Base-by-base conservation (phyloP, 2,113 vertebrate species). In the Cariama cristata region DNA sequence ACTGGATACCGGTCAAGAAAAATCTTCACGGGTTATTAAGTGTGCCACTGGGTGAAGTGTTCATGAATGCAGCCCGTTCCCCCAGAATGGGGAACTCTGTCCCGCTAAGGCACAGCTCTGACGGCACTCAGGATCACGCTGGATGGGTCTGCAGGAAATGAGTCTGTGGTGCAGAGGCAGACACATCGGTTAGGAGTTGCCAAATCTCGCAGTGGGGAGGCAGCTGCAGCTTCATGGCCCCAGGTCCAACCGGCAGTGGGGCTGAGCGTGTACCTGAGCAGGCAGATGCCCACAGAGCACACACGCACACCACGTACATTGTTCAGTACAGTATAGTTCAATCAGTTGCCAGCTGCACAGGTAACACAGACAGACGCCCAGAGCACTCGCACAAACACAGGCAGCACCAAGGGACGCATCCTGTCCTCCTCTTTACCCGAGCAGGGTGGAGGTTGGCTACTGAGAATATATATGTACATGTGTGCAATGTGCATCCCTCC, bases 271-370 rank as follows among this genome's bases (percentile, higher is more conserved):
- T 23, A 3, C n/a, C 59, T 52, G 45, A 53, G 33, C 45, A 21
- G 33, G 52, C 38, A 20, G 33, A 4, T 6, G 16, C 35, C 33
- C 64, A 9, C 42, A 27, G 26, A 32, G 38, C 49, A 17, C 47
- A 28, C 3, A 1, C 32, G 8, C 17, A 8, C 27, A 45, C 12
- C 42, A 7, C 26, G 3, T 21, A 14, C 5, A 1, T 62, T 56
- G 16, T 11, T 79, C 40, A 27, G 45, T 22, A 9, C 9, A n/a
- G 23, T 27, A 11, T 8, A 40, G 30, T 50, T 69, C 60, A 50
- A 23, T 35, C 26, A 44, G 40, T 19, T 32, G 11, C 30, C 62
- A 28, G 6, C 24, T 4, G 1, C 26, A 17, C 47, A 17, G 24
- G n/a, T 49, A 32, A 14, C 13, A 12, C 18, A 55, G 33, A 26